Evolutionary conservation across 2,113 vertebrate species (phyloP).

Genomic region (Miniopterus natalensis): DNA sequence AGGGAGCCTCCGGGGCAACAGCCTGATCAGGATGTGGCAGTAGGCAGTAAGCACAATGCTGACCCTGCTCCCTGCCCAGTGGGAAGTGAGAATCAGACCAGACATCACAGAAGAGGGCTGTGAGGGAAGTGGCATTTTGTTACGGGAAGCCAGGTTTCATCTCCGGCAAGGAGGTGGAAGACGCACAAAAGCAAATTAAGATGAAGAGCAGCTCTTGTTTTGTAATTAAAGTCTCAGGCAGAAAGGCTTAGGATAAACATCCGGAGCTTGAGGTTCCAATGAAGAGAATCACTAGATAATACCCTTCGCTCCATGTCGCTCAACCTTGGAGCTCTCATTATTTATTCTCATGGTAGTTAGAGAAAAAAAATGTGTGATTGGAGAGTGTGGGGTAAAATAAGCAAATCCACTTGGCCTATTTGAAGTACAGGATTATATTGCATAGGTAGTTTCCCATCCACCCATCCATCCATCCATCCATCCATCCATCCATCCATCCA

Average conservation of each 20-base stretch:
- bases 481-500: neutral
- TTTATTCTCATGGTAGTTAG: neutral
- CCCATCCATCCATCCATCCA: neutral
- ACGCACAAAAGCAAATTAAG: neutral
- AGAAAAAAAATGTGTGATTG: neutral
- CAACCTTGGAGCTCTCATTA: neutral
- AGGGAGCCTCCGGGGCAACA: neutral
- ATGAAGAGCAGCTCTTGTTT: neutral
- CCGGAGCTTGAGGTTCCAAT: neutral
- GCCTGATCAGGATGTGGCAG: neutral
- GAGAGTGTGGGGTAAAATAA: neutral
- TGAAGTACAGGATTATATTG: neutral
- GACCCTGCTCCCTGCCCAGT: neutral
- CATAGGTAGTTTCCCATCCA: neutral
- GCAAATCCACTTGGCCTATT: neutral
- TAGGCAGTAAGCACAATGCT: neutral
- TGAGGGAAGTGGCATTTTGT: conserved; percentile 33
- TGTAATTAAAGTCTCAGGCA: neutral
- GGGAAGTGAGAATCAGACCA: conserved; percentile 64
- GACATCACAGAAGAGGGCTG: neutral
- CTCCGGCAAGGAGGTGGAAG: neutral
- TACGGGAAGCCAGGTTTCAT: conserved; percentile 29
- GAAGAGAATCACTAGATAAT: neutral
- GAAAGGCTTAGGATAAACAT: neutral
- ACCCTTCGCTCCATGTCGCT: neutral